phyloP scores from a whole-genome alignment of 2,888 invertebrate genomes.

The Drosophila parthenogenetica region DNA sequence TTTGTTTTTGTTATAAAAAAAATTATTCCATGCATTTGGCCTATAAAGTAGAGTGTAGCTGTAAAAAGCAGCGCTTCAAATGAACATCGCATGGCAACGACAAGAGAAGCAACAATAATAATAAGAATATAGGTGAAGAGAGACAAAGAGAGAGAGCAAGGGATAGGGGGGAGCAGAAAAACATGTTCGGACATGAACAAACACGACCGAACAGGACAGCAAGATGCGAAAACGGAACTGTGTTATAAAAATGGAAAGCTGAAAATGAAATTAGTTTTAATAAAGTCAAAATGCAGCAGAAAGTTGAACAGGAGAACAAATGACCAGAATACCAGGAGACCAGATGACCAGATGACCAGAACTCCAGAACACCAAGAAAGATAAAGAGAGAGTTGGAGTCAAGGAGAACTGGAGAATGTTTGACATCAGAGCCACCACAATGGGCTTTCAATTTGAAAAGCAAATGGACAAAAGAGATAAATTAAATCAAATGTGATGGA shows the following conservation, averaged over 20 bases:
- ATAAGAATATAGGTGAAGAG: constrained; percentile 22
- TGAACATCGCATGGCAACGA: constrained; percentile 64
- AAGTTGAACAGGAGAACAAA: constrained; percentile 17
- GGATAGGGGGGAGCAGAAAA: constrained; percentile 13
- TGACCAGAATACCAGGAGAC: not conserved
- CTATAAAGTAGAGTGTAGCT: constrained; percentile 61
- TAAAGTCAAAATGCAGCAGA: constrained; percentile 73
- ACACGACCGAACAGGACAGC: not conserved
- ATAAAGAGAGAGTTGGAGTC: constrained; percentile 7
- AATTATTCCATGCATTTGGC: constrained; percentile 73
- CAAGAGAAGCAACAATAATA: constrained; percentile 59
- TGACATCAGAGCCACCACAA: constrained; percentile 24
- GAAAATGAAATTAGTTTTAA: constrained; percentile 71
- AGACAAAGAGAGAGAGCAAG: no score
- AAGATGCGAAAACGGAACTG: constrained; percentile 20
- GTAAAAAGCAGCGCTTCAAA: constrained; percentile 55
- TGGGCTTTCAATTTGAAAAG: constrained; percentile 55
- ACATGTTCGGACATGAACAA: constrained; percentile 1
- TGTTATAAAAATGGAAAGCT: constrained; percentile 50
- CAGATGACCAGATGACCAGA: not conserved
- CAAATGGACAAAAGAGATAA: constrained; percentile 57
- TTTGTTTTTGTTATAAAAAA: constrained; percentile 60
- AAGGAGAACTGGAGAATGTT: not conserved
- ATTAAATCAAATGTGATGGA: constrained; percentile 44
- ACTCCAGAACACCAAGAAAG: constrained; percentile 1